Evolutionary conservation across 1,140 invertebrate species (phyloP), one percentile per base, ranked within the genome.

Genomic region (Linepithema humile): DNA sequence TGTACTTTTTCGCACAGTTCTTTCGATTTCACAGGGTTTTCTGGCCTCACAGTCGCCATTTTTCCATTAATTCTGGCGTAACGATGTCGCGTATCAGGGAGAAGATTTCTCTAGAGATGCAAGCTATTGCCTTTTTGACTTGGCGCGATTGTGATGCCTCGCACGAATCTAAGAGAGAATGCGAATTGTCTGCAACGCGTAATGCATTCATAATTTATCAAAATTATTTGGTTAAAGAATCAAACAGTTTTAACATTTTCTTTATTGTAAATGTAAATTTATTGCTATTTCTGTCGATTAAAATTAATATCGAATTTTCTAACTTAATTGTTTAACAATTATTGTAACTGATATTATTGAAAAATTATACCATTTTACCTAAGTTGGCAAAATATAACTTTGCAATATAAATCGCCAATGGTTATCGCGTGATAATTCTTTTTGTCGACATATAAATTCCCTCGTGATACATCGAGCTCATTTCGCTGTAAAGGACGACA

Each of bases 31-130:
- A 29, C 20, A 5, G 35, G 38, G 35, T 48, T 60, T 45, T 60
- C 59, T 26, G 32, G 20, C 12, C 38, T 12, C 55, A 67, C 45
- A 43, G 60, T 50, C 74, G 5, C 29, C 60, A 43, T 77, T 77
- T 77, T 50, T 65, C 74, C 60, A 67, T 77, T 77, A 77, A 77
- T 77, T 77, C 59, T n/a, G 32, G 20, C 50, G 74, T 67, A 77
- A 77, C 43, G 60, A 77, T 43, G 15, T 77, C 40, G 74, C 74
- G 45, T 38, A 29, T 64, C 43, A 17, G 10, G 67, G 35, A 65
- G 29, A 77, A 35, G 20, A 53, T 77, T 77, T 48, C 40, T n/a
- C 60, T 12, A 10, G 64, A 65, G 60, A 26, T 67, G 60, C 59
- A 26, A 48, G 29, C 23, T 35, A 38, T 64, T 32, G 20, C n/a